Base-by-base conservation (phyloP, 1,140 invertebrate species). In the Drosophila auraria region DNA sequence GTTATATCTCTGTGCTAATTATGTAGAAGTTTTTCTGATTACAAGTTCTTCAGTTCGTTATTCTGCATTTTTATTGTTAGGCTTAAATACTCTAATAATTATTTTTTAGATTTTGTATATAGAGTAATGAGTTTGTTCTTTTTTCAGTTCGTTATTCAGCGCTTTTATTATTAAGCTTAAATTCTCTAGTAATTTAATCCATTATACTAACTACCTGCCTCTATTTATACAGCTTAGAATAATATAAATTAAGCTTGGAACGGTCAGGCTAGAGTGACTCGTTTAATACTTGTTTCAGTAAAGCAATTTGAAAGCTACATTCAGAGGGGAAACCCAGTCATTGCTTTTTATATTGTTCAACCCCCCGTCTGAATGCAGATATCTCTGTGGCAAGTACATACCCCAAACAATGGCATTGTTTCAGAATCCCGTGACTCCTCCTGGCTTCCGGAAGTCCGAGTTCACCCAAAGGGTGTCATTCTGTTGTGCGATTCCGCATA, bases 391-490 rank as follows among this genome's bases (percentile, higher is more conserved):
- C 1, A 9, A 11, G 12, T 33, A 51, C 59, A 8, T 25, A 62
- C 60, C 60, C 61, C 33, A 3, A 5, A 0, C 17, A 12, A 8
- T 20, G 36, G 40, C 8, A 23, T 15, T n/a, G 33, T 33, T 30
- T 74, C 80, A 93, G 68, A 96, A 93, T 25, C 97, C 97, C 65
- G 94, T 95, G 6, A 97, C 96, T 71, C 97, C 96, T 0, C 97
- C 97, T 11, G 95, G 95, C 94, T 98, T 98, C 60, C 97, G 94
- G 86, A 95, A 96, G 93, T 98, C 97, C 0, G 96, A 95, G 91
- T 97, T 98, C 0, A 96, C 96, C 79, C 94, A 95, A n/a, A 98
- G 94, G 2, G 93, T 94, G 0, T 94, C 94, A 57, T 94, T 94
- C 36, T 94, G 92, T 50, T 94, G 94, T 14, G 94, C 93, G 23